Conservation (phyloP, 2,797 vertebrate genomes). For the Mergus octosetaceus region DNA sequence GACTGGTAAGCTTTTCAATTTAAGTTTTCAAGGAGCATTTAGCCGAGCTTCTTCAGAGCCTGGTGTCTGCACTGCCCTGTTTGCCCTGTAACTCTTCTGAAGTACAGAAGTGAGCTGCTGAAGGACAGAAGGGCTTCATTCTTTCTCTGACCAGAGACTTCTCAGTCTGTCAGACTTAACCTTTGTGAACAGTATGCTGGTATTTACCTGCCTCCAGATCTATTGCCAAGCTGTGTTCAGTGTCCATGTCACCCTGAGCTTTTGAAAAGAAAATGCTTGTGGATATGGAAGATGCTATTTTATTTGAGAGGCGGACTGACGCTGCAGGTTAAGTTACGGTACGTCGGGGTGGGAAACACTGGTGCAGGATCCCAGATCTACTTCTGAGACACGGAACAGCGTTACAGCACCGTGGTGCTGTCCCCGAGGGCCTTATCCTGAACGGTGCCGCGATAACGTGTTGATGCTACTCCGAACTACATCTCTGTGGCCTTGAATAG, state of each 20-base stretch:
- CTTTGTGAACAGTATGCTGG: neutral
- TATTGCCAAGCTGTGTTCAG: neutral
- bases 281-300: neutral
- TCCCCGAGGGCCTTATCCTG: neutral
- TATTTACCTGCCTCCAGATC: neutral
- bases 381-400: rapidly evolving
- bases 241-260: neutral
- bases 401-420: neutral
- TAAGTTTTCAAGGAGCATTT: conserved; percentile 17
- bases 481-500: neutral
- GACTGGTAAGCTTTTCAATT: conserved; percentile 32
- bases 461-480: neutral
- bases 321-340: neutral
- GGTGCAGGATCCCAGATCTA: neutral
- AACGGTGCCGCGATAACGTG: neutral
- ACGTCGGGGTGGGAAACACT: neutral
- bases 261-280: neutral
- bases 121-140: neutral
- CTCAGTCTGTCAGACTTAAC: neutral
- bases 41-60: neutral
- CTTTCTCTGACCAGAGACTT: neutral
- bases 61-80: neutral
- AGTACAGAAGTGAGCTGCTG: neutral
- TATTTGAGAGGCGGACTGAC: neutral
- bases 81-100: neutral